A percentile compares a stretch with the other conserved stretches of the same genome.
Conservation (phyloP, 2,888 invertebrate species). For the Amiota minor region DNA sequence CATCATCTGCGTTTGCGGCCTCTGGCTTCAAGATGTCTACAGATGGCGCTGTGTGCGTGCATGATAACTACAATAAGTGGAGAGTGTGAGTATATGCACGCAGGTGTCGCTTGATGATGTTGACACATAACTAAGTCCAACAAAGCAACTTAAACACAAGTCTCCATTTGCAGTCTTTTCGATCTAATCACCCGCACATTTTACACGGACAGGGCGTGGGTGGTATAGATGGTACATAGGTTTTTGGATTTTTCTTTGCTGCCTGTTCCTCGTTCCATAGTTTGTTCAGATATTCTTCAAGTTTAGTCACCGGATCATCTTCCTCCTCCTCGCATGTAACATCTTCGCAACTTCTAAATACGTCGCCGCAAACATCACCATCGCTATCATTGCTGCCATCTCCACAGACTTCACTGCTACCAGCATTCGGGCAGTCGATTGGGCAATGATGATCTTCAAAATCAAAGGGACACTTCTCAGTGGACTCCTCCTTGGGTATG, state of each 20-base stretch:
- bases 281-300: slow-evolving; percentile 54
- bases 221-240: slow-evolving; percentile 24
- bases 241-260: slow-evolving; percentile 41
- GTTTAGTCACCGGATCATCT: slow-evolving; percentile 46
- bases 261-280: slow-evolving; percentile 57
- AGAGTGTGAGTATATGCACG: slow-evolving; percentile 52
- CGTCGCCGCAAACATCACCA: slow-evolving; percentile 26
- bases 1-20: slow-evolving; percentile 45
- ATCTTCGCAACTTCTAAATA: slow-evolving; percentile 22
- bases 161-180: slow-evolving; percentile 10
- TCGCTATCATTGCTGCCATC: slow-evolving; percentile 42
- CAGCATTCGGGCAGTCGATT: slow-evolving; percentile 57
- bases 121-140: neutral
- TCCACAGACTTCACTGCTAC: slow-evolving; percentile 48
- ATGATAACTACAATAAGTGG: neutral
- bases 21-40: neutral
- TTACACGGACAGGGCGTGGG: slow-evolving; percentile 33
- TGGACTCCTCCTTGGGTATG: slow-evolving; percentile 2
- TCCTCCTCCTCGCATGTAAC: slow-evolving; percentile 37
- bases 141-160: slow-evolving; percentile 5
- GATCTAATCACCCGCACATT: slow-evolving; percentile 29
- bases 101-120: slow-evolving; percentile 12
- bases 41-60: slow-evolving; percentile 24
- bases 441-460: slow-evolving; percentile 65
- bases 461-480: slow-evolving; percentile 44